Evolutionary conservation across 2,113 vertebrate species (phyloP).

Genomic region (Candoia aspera): DNA sequence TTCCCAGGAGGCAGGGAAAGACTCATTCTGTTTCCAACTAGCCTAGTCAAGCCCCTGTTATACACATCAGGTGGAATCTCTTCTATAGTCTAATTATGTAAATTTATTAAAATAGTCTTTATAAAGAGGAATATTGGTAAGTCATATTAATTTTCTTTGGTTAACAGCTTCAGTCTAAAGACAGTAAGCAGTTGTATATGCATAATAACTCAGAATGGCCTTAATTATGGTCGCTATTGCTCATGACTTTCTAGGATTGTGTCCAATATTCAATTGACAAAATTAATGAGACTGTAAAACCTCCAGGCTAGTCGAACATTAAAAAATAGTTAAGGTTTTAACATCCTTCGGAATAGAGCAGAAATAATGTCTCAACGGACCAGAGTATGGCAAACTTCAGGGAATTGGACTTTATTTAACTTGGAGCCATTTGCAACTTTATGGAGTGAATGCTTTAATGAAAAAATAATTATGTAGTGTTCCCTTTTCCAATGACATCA

Average conservation of each 20-base stretch:
- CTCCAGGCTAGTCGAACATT: not conserved
- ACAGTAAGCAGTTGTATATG: not conserved
- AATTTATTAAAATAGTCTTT: not conserved
- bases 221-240: not conserved
- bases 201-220: not conserved
- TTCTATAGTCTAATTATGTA: not conserved
- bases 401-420: constrained; percentile 12
- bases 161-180: not conserved
- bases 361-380: not conserved
- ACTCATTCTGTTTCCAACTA: not conserved
- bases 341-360: not conserved
- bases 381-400: constrained; percentile 1
- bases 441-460: not conserved
- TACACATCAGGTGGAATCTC: not conserved
- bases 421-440: not conserved
- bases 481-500: constrained; percentile 24
- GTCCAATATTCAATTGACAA: not conserved
- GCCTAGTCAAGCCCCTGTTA: not conserved
- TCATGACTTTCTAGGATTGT: not conserved
- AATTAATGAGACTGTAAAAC: not conserved
- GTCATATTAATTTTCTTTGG: not conserved
- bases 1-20: not conserved
- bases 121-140: not conserved
- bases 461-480: constrained; percentile 25
- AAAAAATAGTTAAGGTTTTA: constrained; percentile 22